Conservation (phyloP, 1,140 invertebrate species). For the Dendroctonus ponderosae region DNA sequence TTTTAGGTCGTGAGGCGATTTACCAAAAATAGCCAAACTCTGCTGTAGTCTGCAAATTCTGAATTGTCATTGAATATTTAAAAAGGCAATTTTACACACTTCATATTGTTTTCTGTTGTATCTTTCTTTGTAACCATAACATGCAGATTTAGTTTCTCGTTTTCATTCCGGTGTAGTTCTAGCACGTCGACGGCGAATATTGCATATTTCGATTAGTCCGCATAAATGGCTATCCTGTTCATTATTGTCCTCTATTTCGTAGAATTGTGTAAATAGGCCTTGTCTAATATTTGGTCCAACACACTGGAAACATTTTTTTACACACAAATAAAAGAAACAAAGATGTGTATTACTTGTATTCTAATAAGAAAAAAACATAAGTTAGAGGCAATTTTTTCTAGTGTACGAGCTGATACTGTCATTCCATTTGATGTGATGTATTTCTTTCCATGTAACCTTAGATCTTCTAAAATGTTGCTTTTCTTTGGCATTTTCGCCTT, state of each 20-base stretch:
- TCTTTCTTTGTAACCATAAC: not conserved
- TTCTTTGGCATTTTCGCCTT: not conserved
- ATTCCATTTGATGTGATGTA: not conserved
- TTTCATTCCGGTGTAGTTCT: not conserved
- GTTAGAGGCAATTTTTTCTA: conserved; percentile 2
- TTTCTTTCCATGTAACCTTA: conserved; percentile 1
- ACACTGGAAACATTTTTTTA: conserved; percentile 2
- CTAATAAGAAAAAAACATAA: conserved; percentile 1
- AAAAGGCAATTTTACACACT: conserved; percentile 4
- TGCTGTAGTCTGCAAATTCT: conserved; percentile 2
- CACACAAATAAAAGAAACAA: not conserved
- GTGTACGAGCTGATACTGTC: not conserved
- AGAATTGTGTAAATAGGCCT: not conserved
- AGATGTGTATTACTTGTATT: not conserved
- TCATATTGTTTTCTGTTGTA: not conserved
- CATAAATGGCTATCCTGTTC: conserved; percentile 2
- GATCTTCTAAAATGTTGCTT: conserved; percentile 2
- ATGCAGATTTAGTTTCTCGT: not conserved
- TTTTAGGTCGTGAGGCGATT: not conserved
- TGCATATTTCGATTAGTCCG: not conserved
- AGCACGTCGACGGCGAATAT: not conserved
- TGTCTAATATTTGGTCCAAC: conserved; percentile 7
- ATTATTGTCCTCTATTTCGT: not conserved
- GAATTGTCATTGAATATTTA: not conserved
- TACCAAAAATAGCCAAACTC: not conserved